A percentile compares a stretch with the other conserved stretches of the same genome.
phyloP scores from a whole-genome alignment of 2,888 invertebrate species.

The Willowsia nigromaculata region DNA sequence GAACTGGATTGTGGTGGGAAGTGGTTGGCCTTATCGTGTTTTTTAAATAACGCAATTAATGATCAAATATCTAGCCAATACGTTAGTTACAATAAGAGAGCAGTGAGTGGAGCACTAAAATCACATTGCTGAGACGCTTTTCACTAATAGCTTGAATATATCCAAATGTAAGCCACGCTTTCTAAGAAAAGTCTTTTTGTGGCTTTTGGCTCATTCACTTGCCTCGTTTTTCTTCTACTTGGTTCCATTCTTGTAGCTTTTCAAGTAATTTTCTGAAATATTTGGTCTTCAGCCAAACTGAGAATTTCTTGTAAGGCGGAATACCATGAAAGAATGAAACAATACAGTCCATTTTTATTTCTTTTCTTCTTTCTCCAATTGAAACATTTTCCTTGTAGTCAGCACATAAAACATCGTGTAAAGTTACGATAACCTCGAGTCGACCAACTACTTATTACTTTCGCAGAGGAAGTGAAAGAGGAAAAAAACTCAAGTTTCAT shows the following conservation, averaged over 20 bases:
- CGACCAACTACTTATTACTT: slow-evolving; percentile 32
- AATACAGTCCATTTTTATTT: slow-evolving; percentile 17
- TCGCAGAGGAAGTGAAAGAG: not conserved
- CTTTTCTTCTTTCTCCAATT: slow-evolving; percentile 51
- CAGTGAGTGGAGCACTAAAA: too few relatives aligned
- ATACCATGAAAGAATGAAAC: slow-evolving; percentile 23
- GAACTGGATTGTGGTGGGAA: not conserved
- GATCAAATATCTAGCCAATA: not conserved
- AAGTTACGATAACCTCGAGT: slow-evolving; percentile 34
- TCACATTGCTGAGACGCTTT: too few relatives aligned
- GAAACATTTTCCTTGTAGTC: slow-evolving; percentile 58
- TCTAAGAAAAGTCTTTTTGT: slow-evolving; percentile 40
- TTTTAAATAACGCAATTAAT: slow-evolving; percentile 17
- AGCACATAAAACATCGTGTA: slow-evolving; percentile 17
- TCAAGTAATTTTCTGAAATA: slow-evolving; percentile 63
- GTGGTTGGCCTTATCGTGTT: not conserved
- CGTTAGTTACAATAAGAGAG: not conserved
- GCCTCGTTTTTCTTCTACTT: slow-evolving; percentile 13
- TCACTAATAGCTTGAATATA: too few relatives aligned
- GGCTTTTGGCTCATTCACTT: slow-evolving; percentile 46
- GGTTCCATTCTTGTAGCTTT: slow-evolving; percentile 18
- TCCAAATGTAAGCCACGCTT: not conserved
- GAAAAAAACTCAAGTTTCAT: slow-evolving; percentile 17
- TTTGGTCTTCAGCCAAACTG: slow-evolving; percentile 60
- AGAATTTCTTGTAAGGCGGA: not conserved